phyloP scores from a whole-genome alignment of 1,140 invertebrate genomes.

The Bombus sibiricus region DNA sequence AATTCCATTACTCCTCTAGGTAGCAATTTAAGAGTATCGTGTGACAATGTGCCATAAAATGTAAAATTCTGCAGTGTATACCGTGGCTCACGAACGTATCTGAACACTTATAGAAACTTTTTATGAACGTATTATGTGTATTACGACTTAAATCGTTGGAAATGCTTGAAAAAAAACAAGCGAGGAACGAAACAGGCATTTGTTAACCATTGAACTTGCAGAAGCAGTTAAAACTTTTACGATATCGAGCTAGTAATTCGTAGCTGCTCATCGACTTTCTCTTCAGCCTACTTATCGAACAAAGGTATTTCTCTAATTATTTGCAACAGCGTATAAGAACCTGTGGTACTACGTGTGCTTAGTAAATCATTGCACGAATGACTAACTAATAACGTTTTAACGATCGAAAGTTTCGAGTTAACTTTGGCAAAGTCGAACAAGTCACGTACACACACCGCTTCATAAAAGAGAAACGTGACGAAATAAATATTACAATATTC shows the following conservation, averaged over 20 bases:
- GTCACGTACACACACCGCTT: neutral
- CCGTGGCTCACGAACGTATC: neutral
- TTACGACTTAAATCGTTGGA: neutral
- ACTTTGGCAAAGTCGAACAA: neutral
- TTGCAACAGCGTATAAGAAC: too few relatives aligned
- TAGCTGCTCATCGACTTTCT: neutral
- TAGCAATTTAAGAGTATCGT: neutral
- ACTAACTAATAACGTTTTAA: neutral
- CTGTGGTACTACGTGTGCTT: neutral
- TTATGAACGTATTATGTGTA: too few relatives aligned
- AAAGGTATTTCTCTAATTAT: neutral
- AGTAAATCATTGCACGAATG: neutral
- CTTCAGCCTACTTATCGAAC: neutral
- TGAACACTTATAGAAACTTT: too few relatives aligned
- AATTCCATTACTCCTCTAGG: neutral
- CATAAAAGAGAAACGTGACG: neutral
- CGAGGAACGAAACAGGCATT: neutral
- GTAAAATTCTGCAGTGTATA: neutral
- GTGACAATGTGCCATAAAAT: neutral
- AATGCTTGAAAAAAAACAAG: neutral
- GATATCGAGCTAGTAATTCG: neutral
- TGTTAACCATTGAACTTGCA: neutral
- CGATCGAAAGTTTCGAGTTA: slow-evolving; percentile 5
- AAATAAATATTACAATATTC: neutral
- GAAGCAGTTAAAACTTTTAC: neutral